phyloP scores from a whole-genome alignment of 30 jellyfish, hydroid and myxozoan genomes.

The Aurelia sp. region DNA sequence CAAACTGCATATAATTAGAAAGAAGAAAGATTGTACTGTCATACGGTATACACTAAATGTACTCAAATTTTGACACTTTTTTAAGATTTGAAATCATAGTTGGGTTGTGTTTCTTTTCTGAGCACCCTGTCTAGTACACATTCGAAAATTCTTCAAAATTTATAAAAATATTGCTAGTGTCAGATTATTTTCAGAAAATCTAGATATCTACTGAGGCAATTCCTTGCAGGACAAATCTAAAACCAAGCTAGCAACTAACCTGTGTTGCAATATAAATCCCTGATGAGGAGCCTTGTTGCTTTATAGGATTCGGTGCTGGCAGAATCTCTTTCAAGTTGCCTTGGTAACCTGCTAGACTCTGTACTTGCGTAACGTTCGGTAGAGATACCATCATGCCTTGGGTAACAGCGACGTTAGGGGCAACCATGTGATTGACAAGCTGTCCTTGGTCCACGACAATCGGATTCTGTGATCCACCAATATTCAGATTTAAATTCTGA shows the following conservation, averaged over 20 bases:
- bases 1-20: no score
- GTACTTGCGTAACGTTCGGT: slow-evolving; percentile 77
- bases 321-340: slow-evolving; percentile 60
- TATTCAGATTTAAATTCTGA: slow-evolving; percentile 13
- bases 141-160: no score
- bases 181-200: no score
- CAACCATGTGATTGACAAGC: slow-evolving; percentile 55
- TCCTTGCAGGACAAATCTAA: neutral
- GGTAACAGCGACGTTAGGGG: slow-evolving; percentile 92
- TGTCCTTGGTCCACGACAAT: slow-evolving; percentile 55
- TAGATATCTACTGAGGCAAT: no score
- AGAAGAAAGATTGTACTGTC: no score
- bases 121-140: no score
- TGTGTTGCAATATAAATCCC: slow-evolving; percentile 50
- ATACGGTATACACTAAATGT: no score
- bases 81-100: no score
- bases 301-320: slow-evolving; percentile 54
- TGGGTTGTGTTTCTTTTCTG: no score
- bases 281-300: slow-evolving; percentile 25
- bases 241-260: neutral
- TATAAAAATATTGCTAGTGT: no score
- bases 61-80: no score
- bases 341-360: slow-evolving; percentile 52
- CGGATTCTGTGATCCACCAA: slow-evolving; percentile 28
- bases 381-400: slow-evolving; percentile 95